Evolutionary conservation across 2,888 invertebrate genomes (phyloP), one percentile per base, ranked within the genome.

Genomic region (Drosophila mimetica): DNA sequence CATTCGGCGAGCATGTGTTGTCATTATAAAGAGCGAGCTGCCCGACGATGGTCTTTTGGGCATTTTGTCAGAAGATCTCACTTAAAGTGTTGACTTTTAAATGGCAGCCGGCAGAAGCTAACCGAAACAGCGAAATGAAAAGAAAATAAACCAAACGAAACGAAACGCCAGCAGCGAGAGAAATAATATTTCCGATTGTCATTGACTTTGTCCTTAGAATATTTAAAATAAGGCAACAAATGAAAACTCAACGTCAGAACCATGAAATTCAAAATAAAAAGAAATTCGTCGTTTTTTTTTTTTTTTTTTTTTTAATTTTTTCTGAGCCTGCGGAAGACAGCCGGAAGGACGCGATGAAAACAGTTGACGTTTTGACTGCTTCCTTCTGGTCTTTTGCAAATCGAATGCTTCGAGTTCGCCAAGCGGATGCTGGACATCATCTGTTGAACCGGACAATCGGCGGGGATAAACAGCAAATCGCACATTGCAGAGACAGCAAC

Each of bases 191-290:
- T 53, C 46, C 60, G 50, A 59, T 77, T 76, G 72, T 64, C 75
- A 80, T 83, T 77, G 74, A 75, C 64, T 71, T 75, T 76, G 77
- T 77, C 70, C 73, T 77, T 71, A 75, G 71, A 65, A 64, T 30
- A 65, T 47, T 67, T 52, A 37, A 52, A 13, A 44, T 8, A 14
- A 18, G 36, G 20, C n/a, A 25, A 69, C 39, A 42, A 51, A 42
- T 20, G 39, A 28, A 47, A 59, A 47, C 22, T 16, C 18, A 59
- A 55, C 41, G 59, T 54, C 59, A 53, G 42, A 41, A 25, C 7
- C 28, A 25, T 53, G 34, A 53, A 53, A 53, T 32, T 14, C 25
- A 16, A 42, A 42, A 42, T n/a, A 25, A 22, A 42, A 22, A 13
- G 13, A 20, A 11, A 30, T 11, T 30, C 7, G 53, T n/a, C 30